phyloP scores from a whole-genome alignment of 2,113 vertebrate species.

The Trinectes maculatus region DNA sequence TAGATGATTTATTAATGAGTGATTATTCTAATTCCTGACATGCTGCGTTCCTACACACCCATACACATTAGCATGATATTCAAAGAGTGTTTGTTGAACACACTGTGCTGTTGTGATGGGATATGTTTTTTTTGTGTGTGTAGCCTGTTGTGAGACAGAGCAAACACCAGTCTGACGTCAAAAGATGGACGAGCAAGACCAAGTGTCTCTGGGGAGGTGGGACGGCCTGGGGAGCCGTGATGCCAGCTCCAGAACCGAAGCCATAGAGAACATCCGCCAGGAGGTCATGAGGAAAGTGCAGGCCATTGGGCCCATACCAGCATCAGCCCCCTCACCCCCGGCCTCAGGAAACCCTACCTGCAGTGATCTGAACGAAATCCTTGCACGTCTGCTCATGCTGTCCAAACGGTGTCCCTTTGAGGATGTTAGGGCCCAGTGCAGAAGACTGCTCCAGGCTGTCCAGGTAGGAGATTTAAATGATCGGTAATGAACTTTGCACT shows the following conservation, averaged over 20 bases:
- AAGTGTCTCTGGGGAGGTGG: constrained; percentile 86
- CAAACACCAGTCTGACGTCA: constrained; percentile 46
- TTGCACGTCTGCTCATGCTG: constrained; percentile 92
- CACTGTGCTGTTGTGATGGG: neutral
- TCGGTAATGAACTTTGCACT: neutral
- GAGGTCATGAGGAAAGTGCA: constrained; percentile 84
- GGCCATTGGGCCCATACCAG: constrained; percentile 67
- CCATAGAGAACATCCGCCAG: constrained; percentile 88
- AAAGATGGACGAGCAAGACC: constrained; percentile 87
- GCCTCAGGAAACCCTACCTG: constrained; percentile 35
- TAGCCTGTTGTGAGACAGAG: constrained; percentile 56
- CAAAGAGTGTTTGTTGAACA: neutral
- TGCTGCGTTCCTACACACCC: neutral
- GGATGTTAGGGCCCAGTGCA: constrained; percentile 86
- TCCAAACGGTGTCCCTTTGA: constrained; percentile 91
- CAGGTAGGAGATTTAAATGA: constrained; percentile 83
- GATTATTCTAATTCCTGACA: neutral
- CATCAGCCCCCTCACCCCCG: constrained; percentile 21
- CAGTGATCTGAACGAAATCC: constrained; percentile 85
- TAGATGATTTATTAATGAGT: neutral
- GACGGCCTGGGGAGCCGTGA: constrained; percentile 89
- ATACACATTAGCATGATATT: neutral
- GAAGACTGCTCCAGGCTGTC: constrained; percentile 82
- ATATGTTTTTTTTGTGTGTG: constrained; percentile 21
- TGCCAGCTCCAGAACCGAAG: constrained; percentile 76